phyloP scores from a whole-genome alignment of 2,888 invertebrate genomes.

The Sericinus montela region DNA sequence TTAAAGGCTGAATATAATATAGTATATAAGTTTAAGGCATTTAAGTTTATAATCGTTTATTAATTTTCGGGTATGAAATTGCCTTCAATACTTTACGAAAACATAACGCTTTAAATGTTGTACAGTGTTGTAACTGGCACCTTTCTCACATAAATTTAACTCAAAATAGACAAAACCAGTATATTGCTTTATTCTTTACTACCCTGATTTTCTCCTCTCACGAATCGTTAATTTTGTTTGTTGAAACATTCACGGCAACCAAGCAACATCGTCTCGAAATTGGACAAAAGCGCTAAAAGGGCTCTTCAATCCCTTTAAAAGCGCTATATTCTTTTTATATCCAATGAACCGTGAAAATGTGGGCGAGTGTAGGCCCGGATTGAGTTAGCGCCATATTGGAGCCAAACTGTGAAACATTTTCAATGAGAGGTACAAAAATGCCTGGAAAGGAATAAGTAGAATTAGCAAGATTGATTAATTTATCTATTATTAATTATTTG shows the following conservation, averaged over 20 bases:
- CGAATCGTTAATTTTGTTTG: slow-evolving; percentile 50
- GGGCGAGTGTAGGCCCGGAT: slow-evolving; percentile 46
- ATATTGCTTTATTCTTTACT: slow-evolving; percentile 23
- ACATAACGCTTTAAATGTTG: no score
- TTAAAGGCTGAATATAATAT: no score
- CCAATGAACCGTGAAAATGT: slow-evolving; percentile 62
- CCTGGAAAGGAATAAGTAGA: no score
- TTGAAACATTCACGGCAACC: slow-evolving; percentile 47
- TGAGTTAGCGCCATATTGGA: slow-evolving; percentile 42
- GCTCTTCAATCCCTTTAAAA: slow-evolving; percentile 55
- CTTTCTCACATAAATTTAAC: no score
- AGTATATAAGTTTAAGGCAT: no score
- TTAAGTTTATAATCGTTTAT: no score
- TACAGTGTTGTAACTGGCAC: no score
- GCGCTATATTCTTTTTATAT: slow-evolving; percentile 60
- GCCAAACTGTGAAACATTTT: slow-evolving; percentile 37
- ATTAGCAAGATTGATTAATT: no score
- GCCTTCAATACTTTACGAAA: no score
- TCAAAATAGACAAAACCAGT: no score
- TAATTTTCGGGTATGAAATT: no score
- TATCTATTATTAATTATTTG: neutral
- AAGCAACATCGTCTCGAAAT: slow-evolving; percentile 40
- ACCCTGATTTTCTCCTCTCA: slow-evolving; percentile 35
- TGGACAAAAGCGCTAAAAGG: slow-evolving; percentile 53
- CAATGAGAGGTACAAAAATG: slow-evolving; percentile 33